These are phyloP conservation scores for Terrapene triunguis DNA, from an alignment of 2,113 vertebrate genomes.

Conservation along the genomic window DNA sequence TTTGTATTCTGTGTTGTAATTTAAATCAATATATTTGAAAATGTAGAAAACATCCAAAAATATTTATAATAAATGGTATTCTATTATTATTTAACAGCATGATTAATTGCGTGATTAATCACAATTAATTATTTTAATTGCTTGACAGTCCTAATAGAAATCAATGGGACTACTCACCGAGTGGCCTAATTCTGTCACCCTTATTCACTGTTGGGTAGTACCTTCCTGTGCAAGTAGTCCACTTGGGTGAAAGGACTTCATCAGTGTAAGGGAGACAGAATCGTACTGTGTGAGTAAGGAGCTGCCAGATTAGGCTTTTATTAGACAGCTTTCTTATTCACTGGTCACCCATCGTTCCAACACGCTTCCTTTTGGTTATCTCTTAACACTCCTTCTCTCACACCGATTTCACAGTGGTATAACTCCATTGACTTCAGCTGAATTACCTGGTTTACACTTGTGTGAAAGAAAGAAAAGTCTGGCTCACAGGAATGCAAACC, in stretches of 20 bases:
- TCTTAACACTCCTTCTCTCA: background rate
- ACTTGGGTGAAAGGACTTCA: background rate
- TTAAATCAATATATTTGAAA: no score
- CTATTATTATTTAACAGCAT: no score
- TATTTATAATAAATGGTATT: no score
- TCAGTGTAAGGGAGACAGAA: background rate
- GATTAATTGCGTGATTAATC: no score
- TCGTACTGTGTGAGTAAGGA: background rate
- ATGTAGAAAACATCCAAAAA: no score
- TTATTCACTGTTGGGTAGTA: background rate
- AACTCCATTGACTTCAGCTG: background rate
- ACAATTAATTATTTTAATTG: no score
- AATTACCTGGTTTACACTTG: background rate
- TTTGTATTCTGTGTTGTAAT: no score
- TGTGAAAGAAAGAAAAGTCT: background rate
- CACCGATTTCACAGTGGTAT: background rate
- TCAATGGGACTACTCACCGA: background rate
- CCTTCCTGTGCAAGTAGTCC: background rate
- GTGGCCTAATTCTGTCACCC: background rate
- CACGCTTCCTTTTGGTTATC: background rate
- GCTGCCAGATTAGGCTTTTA: background rate
- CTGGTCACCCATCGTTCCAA: background rate
- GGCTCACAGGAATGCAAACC: background rate
- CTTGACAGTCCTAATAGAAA: background rate
- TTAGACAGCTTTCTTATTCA: background rate